A percentile compares a stretch with the other conserved stretches of the same genome.
Evolutionary conservation across 2,113 vertebrate species (phyloP).

Genomic region (Ranitomeya variabilis): DNA sequence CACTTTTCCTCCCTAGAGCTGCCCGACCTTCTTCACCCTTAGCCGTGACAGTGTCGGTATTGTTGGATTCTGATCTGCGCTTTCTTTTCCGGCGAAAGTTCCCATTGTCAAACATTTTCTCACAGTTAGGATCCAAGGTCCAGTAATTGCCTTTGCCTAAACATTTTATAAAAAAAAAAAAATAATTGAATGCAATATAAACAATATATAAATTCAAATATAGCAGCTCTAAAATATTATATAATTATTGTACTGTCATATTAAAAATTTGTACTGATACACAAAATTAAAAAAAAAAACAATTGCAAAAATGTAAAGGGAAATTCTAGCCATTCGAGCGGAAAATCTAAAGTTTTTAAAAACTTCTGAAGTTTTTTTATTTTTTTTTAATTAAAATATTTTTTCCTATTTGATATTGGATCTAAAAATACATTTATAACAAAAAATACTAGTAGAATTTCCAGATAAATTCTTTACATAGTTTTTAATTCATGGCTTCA

Average conservation of each 20-base stretch:
- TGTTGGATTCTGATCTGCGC: slow-evolving; percentile 81
- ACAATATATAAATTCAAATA: neutral
- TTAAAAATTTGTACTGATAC: neutral
- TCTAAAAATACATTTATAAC: too few species aligned
- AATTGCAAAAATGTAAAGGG: too few species aligned
- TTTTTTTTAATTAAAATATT: too few species aligned
- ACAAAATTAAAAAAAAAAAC: neutral
- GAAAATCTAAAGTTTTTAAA: too few species aligned
- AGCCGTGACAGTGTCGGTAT: slow-evolving; percentile 54
- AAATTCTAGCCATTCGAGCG: too few species aligned
- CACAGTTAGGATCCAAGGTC: slow-evolving; percentile 98
- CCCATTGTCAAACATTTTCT: slow-evolving; percentile 99
- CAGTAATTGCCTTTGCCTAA: slow-evolving; percentile 98
- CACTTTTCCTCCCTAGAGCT: slow-evolving; percentile 69
- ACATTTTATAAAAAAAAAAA: slow-evolving; percentile 37
- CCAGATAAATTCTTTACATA: neutral
- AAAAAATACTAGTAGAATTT: neutral
- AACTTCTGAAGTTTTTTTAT: too few species aligned
- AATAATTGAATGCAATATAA: neutral
- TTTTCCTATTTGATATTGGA: too few species aligned
- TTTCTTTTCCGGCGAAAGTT: slow-evolving; percentile 96
- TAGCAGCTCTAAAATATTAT: too few species aligned
- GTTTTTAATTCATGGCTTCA: neutral
- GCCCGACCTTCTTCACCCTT: slow-evolving; percentile 78
- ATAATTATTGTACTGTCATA: too few species aligned